Evolutionary conservation across 1,140 invertebrate genomes (phyloP).

Genomic region (Pantala flavescens): DNA sequence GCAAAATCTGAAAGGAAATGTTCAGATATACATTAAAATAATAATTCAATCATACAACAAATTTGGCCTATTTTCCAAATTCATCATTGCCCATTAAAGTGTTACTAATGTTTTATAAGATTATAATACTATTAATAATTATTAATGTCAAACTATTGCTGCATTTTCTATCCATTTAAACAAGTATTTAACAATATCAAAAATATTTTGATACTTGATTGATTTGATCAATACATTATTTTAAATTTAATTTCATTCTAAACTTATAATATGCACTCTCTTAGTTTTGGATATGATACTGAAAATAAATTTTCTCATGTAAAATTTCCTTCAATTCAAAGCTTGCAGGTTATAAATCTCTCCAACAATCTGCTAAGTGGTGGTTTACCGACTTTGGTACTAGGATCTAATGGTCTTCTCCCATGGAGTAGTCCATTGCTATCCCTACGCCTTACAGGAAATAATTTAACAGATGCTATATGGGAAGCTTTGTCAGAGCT

Average conservation of each 20-base stretch:
- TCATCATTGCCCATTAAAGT: too few relatives aligned
- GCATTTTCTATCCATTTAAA: too few relatives aligned
- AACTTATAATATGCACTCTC: not conserved
- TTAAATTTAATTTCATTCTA: not conserved
- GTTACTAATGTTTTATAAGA: too few relatives aligned
- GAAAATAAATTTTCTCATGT: too few relatives aligned
- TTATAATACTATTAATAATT: too few relatives aligned
- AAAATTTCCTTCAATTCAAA: constrained; percentile 26
- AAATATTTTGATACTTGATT: not conserved
- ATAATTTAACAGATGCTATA: constrained; percentile 61
- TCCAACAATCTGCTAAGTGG: constrained; percentile 50
- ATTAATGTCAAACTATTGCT: too few relatives aligned
- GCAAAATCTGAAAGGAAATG: constrained; percentile 1
- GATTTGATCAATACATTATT: too few relatives aligned
- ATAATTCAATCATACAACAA: too few relatives aligned
- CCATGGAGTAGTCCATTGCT: not conserved
- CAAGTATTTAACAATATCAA: too few relatives aligned
- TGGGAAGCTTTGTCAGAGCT: constrained; percentile 57
- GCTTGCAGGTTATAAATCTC: constrained; percentile 60
- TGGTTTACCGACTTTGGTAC: not conserved
- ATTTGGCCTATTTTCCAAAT: too few relatives aligned
- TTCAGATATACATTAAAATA: too few relatives aligned
- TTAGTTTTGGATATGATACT: not conserved
- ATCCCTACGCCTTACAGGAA: constrained; percentile 56
- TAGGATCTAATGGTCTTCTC: constrained; percentile 6